A percentile compares a stretch with the other conserved stretches of the same genome.
Conservation (phyloP, 2,888 invertebrate species). For the Ptycholaimellus sp. region DNA sequence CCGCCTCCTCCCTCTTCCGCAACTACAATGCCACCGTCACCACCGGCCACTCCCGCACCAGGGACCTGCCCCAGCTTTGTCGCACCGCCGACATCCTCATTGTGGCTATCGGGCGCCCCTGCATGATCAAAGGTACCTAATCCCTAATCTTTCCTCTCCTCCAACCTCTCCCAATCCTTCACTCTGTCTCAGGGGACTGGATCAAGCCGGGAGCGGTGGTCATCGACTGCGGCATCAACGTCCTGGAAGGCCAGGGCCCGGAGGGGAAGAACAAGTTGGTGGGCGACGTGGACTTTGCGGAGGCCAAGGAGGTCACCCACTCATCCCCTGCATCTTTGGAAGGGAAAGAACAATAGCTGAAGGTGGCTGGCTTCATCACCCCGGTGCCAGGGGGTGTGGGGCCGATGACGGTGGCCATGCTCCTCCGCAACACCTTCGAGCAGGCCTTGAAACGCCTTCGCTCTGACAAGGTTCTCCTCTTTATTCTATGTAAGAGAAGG, state of each 20-base stretch:
- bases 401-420: slow-evolving; percentile 86
- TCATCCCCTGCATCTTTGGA: no score
- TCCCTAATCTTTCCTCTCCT: neutral
- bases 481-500: neutral
- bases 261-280: slow-evolving; percentile 32
- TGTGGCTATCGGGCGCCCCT: slow-evolving; percentile 70
- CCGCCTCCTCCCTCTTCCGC: slow-evolving; percentile 68
- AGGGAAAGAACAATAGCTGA: neutral
- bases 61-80: slow-evolving; percentile 16
- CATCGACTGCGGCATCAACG: slow-evolving; percentile 92
- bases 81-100: slow-evolving; percentile 65
- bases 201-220: slow-evolving; percentile 91
- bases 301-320: slow-evolving; percentile 43
- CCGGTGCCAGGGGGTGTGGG: slow-evolving; percentile 56
- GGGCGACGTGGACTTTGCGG: slow-evolving; percentile 70
- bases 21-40: slow-evolving; percentile 94
- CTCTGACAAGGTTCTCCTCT: neutral
- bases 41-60: slow-evolving; percentile 76
- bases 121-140: slow-evolving; percentile 49
- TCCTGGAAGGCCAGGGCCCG: slow-evolving; percentile 9
- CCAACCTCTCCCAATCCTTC: neutral
- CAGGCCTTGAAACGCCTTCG: slow-evolving; percentile 39
- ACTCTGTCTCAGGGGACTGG: slow-evolving; percentile 40
- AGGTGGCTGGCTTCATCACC: slow-evolving; percentile 12
- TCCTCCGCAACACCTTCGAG: slow-evolving; percentile 55